phyloP scores from a whole-genome alignment of 2,888 invertebrate species.

The Petrophora chlorosata region DNA sequence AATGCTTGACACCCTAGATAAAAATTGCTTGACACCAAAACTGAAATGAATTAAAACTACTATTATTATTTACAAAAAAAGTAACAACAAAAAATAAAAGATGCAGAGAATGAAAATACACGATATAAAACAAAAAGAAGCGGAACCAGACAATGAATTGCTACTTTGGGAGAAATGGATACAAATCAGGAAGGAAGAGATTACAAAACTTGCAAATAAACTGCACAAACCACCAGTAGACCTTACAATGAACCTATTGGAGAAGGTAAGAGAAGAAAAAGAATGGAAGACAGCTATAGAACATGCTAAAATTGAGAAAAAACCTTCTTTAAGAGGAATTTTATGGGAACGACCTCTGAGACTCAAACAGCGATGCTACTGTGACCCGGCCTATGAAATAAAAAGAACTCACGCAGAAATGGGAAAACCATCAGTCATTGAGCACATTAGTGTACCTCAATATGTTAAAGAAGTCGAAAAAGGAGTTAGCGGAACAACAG shows the following conservation, averaged over 20 bases:
- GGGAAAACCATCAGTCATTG: constrained; percentile 57
- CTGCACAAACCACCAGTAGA: constrained; percentile 57
- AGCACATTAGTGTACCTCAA: constrained; percentile 65
- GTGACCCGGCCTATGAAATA: constrained; percentile 63
- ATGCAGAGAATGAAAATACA: constrained; percentile 36
- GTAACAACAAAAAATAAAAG: too few relatives aligned
- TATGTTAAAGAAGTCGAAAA: constrained; percentile 62
- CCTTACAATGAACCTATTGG: constrained; percentile 65
- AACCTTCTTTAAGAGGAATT: constrained; percentile 51
- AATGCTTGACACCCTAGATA: too few relatives aligned
- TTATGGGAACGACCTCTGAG: constrained; percentile 63
- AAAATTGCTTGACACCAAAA: too few relatives aligned
- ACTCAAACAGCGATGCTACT: constrained; percentile 59
- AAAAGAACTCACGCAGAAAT: constrained; percentile 61
- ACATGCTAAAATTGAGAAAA: constrained; percentile 61
- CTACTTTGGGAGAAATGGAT: constrained; percentile 74
- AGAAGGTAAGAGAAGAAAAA: constrained; percentile 57
- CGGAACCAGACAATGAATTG: constrained; percentile 60
- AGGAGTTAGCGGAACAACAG: constrained; percentile 52
- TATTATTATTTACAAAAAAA: too few relatives aligned
- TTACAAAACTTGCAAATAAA: constrained; percentile 46
- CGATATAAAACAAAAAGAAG: constrained; percentile 34
- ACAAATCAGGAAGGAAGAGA: constrained; percentile 64
- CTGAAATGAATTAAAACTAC: too few relatives aligned
- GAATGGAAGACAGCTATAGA: constrained; percentile 66